Evolutionary conservation across 2,797 vertebrate species (phyloP).

Genomic region (Chelmon rostratus): DNA sequence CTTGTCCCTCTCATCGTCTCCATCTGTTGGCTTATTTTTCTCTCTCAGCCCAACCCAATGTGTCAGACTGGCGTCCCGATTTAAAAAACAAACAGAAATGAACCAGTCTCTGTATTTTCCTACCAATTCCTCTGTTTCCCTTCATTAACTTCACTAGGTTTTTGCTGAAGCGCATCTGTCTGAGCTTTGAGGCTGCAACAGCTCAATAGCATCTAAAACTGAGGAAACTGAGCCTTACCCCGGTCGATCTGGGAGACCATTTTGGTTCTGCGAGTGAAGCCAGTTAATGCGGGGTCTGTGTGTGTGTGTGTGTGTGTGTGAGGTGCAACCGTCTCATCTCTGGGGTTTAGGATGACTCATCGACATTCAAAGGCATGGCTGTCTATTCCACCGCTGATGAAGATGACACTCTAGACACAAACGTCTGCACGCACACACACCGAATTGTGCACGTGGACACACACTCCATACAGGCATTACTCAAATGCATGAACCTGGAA

Average conservation of each 20-base stretch:
- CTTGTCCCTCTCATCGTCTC: slow-evolving; percentile 25
- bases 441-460: slow-evolving; percentile 25
- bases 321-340: slow-evolving; percentile 62
- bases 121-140: slow-evolving; percentile 6
- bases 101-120: slow-evolving; percentile 32
- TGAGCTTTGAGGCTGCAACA: slow-evolving; percentile 23
- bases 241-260: slow-evolving; percentile 48
- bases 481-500: slow-evolving; percentile 44
- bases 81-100: slow-evolving; percentile 31
- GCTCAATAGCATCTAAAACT: slow-evolving; percentile 35
- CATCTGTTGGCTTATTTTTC: slow-evolving; percentile 49
- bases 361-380: slow-evolving; percentile 71
- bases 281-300: slow-evolving; percentile 41
- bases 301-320: slow-evolving; percentile 19
- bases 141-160: slow-evolving; percentile 30
- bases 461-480: slow-evolving; percentile 41
- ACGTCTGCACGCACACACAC: slow-evolving; percentile 34
- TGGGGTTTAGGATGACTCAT: slow-evolving; percentile 80
- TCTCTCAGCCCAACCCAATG: slow-evolving; percentile 28
- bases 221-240: slow-evolving; percentile 44
- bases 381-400: slow-evolving; percentile 63
- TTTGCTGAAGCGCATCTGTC: slow-evolving; percentile 19
- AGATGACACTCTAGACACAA: slow-evolving; percentile 65
- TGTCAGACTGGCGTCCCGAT: slow-evolving; percentile 31
- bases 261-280: slow-evolving; percentile 50